These are phyloP conservation scores for Paracyclopina nana DNA, from an alignment of 1,140 invertebrate species.

Conservation along the genomic window DNA sequence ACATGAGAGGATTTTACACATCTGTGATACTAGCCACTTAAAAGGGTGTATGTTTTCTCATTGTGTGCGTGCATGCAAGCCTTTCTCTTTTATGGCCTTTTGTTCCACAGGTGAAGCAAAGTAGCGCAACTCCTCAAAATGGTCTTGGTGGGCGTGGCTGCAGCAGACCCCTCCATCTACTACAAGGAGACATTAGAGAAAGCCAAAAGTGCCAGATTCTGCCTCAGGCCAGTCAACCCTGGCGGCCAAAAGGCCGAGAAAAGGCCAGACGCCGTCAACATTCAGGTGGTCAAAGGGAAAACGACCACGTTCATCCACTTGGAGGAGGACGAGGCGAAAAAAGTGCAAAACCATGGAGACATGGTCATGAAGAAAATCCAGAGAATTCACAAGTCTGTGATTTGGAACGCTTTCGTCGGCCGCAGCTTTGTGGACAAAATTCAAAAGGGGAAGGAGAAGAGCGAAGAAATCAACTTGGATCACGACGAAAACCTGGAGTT, in stretches of 20 bases:
- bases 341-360: neutral
- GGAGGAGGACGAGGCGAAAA: conserved; percentile 5
- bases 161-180: neutral
- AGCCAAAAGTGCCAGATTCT: neutral
- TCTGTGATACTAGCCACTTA: too few species aligned
- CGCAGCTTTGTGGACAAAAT: neutral
- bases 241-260: neutral
- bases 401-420: neutral
- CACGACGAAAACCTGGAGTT: neutral
- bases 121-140: too few species aligned
- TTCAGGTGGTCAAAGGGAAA: neutral
- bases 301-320: conserved; percentile 3
- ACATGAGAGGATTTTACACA: too few species aligned
- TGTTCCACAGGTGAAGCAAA: too few species aligned
- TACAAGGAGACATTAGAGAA: neutral
- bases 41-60: too few species aligned
- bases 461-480: neutral
- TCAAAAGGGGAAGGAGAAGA: neutral
- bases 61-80: too few species aligned
- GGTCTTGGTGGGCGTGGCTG: neutral
- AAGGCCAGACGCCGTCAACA: neutral
- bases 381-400: conserved; percentile 1
- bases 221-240: neutral
- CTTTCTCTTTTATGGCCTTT: too few species aligned
- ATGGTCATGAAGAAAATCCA: neutral